A percentile compares a stretch with the other conserved stretches of the same genome.
These are phyloP conservation scores for Agrotis ipsilon DNA, from an alignment of 2,888 invertebrate genomes.

Conservation along the genomic window DNA sequence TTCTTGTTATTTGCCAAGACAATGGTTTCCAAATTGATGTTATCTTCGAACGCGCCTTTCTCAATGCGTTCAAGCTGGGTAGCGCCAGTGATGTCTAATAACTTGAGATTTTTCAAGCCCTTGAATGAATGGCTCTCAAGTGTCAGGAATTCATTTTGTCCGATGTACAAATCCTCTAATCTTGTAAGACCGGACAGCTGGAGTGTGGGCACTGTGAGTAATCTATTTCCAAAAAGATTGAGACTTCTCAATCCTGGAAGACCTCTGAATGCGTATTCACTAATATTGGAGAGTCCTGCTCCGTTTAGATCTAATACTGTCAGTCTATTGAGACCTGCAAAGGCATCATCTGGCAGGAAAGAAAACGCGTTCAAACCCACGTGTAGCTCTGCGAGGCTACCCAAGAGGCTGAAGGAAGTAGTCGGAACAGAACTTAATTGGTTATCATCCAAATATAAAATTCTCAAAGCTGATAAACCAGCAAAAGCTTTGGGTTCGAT, in stretches of 20 bases:
- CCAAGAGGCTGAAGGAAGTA: conserved; percentile 93
- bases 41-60: conserved; percentile 95
- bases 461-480: conserved; percentile 94
- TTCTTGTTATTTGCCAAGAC: conserved; percentile 95
- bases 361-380: conserved; percentile 96
- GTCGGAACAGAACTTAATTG: conserved; percentile 95
- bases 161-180: conserved; percentile 95
- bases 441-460: conserved; percentile 96
- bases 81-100: conserved; percentile 95
- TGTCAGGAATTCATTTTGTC: conserved; percentile 95
- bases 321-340: conserved; percentile 94
- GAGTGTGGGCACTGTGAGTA: conserved; percentile 94
- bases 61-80: conserved; percentile 94
- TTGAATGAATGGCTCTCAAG: conserved; percentile 94
- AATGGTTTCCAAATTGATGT: conserved; percentile 95
- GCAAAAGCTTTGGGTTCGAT: conserved; percentile 95
- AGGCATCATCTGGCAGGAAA: conserved; percentile 94
- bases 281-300: conserved; percentile 95
- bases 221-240: conserved; percentile 95
- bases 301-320: conserved; percentile 95
- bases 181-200: conserved; percentile 94
- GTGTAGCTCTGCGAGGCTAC: conserved; percentile 95
- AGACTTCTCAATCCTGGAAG: conserved; percentile 94
- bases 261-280: conserved; percentile 94
- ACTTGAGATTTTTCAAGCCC: conserved; percentile 94